Base-by-base conservation (phyloP, 2,888 invertebrate species). In the Allolobophora icterica region DNA sequence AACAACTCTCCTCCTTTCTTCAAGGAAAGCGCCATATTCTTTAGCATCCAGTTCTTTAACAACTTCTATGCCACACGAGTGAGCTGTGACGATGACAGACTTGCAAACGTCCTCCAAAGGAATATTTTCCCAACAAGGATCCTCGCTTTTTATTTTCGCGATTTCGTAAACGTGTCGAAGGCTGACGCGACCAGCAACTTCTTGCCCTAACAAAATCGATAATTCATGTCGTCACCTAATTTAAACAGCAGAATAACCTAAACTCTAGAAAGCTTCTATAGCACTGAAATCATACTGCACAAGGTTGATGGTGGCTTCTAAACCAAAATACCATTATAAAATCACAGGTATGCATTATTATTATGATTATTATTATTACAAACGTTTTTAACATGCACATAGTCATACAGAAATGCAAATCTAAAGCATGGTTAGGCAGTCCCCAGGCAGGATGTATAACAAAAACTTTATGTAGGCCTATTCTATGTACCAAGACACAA, bases 121-220 rank as follows among this genome's bases (percentile, higher is more conserved):
- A 33, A 93, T 91, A 52, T 93, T 93, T 89, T 94, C 93, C 92
- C 94, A 94, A 33, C 92, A 96, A 8, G 97, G 97, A 95, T 99
- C 99, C 94, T 97, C 96, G n/a, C 97, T 96, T 96, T 99, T 99
- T n/a, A 99, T 97, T 95, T 97, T 96, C 0, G 99, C 99, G 94
- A 99, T 99, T 96, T 99, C 99, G 95, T 99, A 99, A 30, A 99
- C 95, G 95, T 99, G 99, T 95, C 98, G 99, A 0, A 98, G 94
- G 0, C 98, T 98, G 91, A 99, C 96, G 96, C 97, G 98, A 0
- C 99, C 99, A 93, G 97, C 97, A 42, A 97, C 96, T 93, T 99
- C 98, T 90, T 95, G 96, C 0, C 97, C 98, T 97, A 94, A 87
- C 93, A 92, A 91, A 24, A n/a, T 38, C 17, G 52, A 24, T 52